Conservation (phyloP, 1,140 invertebrate species). For the Cydia strobilella region DNA sequence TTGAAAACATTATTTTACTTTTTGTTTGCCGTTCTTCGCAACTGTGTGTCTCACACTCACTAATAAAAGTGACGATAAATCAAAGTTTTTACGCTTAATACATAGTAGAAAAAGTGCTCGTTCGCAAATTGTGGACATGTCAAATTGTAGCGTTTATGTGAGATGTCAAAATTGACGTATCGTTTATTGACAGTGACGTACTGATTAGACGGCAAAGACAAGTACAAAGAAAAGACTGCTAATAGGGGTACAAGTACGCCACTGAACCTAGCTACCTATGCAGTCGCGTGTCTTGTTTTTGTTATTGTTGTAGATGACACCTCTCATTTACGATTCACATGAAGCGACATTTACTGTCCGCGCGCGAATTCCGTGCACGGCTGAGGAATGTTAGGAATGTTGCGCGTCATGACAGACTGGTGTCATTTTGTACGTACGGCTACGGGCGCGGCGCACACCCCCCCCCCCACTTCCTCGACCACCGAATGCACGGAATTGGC, state of each 20-base stretch:
- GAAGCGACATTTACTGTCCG: too few relatives aligned
- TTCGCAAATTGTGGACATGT: slow-evolving; percentile 20
- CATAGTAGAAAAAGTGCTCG: slow-evolving; percentile 19
- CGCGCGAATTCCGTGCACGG: too few relatives aligned
- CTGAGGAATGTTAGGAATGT: too few relatives aligned
- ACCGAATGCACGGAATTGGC: too few relatives aligned
- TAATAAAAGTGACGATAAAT: slow-evolving; percentile 24
- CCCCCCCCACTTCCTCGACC: too few relatives aligned
- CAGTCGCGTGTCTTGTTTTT: too few relatives aligned
- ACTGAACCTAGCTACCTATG: too few relatives aligned
- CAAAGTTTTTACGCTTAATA: slow-evolving; percentile 21
- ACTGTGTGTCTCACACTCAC: slow-evolving; percentile 34
- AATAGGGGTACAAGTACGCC: neutral
- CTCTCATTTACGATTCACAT: too few relatives aligned
- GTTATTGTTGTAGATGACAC: too few relatives aligned
- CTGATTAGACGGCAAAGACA: neutral
- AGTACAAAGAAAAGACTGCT: neutral
- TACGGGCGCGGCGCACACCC: too few relatives aligned
- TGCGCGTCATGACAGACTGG: too few relatives aligned
- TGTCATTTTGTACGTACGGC: too few relatives aligned
- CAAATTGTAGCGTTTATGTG: slow-evolving; percentile 29
- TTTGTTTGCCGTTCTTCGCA: slow-evolving; percentile 20
- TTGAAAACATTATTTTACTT: neutral
- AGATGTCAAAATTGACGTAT: slow-evolving; percentile 18
- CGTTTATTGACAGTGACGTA: slow-evolving; percentile 23